Evolutionary conservation across 2,888 invertebrate species (phyloP), one percentile per base, ranked within the genome.

Genomic region (Harpalus rubripes): DNA sequence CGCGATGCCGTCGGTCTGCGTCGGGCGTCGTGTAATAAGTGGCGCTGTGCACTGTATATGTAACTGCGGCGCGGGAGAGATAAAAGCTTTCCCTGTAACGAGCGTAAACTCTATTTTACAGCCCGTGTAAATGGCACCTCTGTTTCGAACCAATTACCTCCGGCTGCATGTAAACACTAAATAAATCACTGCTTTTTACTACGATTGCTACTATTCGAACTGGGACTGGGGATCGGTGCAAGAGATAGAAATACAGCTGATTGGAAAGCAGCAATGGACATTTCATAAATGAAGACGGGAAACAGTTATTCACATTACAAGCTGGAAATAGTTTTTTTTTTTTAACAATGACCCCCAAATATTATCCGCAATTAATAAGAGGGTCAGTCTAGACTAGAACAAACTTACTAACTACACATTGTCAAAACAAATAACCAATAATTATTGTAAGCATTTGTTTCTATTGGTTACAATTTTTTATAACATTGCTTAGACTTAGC

Each of bases 131-230:
- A 81, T 81, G 52, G 63, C 81, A 81, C 52, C 65, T 44, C 44
- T 61, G 63, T 39, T 65, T 26, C 81, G 65, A 81, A 81, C 63
- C 81, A 81, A 81, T 81, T 81, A 81, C 81, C 81, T 63, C 65
- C 41, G 65, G 52, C 81, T 81, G 81, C 81, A 81, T 81, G 81
- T 81, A 81, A 81, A 81, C 81, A 81, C 63, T n/a, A 81, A 81
- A 81, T 81, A 65, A 65, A 81, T 81, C 65, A 81, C 12, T 10
- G 44, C 22, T 81, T 81, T 81, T 81, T 81, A 81, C 44, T 65
- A 18, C 65, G 26, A 78, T 52, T 76, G 52, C 52, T n/a, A 22
- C n/a, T 26, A 68, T 15, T 22, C 59, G 16, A 59, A 7, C 61
- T 15, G 10, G 72, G 16, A n/a, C 39, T 6, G 10, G 72, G 16